These are phyloP conservation scores for Saccostrea glomerata DNA, from an alignment of 1,140 invertebrate genomes.

Conservation along the genomic window DNA sequence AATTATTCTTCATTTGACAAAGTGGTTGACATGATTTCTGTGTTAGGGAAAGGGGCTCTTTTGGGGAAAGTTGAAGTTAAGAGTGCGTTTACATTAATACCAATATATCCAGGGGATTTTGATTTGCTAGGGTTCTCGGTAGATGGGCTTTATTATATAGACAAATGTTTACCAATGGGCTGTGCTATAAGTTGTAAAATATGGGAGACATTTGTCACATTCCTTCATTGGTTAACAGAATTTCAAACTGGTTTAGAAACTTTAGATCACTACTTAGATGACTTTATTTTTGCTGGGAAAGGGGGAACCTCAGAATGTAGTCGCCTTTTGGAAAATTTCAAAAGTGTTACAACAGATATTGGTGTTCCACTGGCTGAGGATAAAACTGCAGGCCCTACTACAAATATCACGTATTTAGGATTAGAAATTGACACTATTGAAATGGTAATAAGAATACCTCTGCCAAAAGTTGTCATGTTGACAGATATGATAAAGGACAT, in stretches of 20 bases:
- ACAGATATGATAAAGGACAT: neutral
- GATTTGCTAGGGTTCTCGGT: slow-evolving; percentile 34
- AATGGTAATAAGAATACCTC: slow-evolving; percentile 41
- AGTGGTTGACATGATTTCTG: neutral
- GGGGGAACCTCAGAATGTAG: neutral
- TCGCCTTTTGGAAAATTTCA: neutral
- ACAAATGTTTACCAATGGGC: slow-evolving; percentile 43
- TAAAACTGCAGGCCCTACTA: slow-evolving; percentile 42
- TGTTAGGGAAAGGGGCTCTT: neutral
- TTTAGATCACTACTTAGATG: slow-evolving; percentile 49
- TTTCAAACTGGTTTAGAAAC: neutral
- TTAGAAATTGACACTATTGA: slow-evolving; percentile 33
- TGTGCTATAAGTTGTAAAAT: slow-evolving; percentile 18
- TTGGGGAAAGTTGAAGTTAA: slow-evolving; percentile 25
- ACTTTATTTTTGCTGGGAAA: neutral
- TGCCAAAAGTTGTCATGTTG: slow-evolving; percentile 32
- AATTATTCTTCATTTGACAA: slow-evolving; percentile 43
- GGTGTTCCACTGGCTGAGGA: slow-evolving; percentile 2
- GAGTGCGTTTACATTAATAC: neutral
- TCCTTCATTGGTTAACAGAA: slow-evolving; percentile 19
- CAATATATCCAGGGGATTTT: slow-evolving; percentile 30
- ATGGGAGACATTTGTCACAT: slow-evolving; percentile 41
- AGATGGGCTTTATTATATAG: slow-evolving; percentile 3
- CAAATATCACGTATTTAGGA: slow-evolving; percentile 20
- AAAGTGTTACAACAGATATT: neutral